Percentiles rank a stretch among this genome's conserved stretches.
These are phyloP conservation scores for Drosophila quadrilineata DNA, from an alignment of 1,140 invertebrate species.

Conservation along the genomic window DNA sequence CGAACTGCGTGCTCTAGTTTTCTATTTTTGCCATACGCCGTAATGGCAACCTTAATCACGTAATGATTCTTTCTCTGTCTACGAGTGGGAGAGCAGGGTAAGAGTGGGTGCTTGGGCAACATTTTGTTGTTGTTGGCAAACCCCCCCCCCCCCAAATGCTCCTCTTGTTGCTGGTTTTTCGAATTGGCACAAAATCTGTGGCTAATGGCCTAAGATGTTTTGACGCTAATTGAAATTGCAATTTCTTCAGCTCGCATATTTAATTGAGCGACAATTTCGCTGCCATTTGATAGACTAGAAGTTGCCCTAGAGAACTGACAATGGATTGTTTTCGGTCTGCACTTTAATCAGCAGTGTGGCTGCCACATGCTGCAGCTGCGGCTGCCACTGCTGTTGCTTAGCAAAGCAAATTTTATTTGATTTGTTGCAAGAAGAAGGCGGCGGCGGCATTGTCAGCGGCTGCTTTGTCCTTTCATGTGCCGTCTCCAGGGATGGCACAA, in stretches of 20 bases:
- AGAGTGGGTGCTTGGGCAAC: constrained; percentile 59
- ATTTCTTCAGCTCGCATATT: constrained; percentile 73
- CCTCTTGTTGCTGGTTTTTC: constrained; percentile 41
- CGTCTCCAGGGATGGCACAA: too few species aligned
- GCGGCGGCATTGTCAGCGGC: constrained; percentile 9
- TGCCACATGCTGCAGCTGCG: constrained; percentile 8
- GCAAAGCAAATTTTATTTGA: constrained; percentile 27
- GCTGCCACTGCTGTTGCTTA: too few species aligned
- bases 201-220: constrained; percentile 72
- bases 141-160: too few species aligned
- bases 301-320: background rate
- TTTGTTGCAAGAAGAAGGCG: background rate
- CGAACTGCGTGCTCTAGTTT: constrained; percentile 71
- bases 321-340: too few species aligned
- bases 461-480: constrained; percentile 42
- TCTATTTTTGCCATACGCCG: constrained; percentile 72
- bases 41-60: constrained; percentile 77
- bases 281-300: too few species aligned
- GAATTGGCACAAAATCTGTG: constrained; percentile 72
- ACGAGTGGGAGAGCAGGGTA: constrained; percentile 52
- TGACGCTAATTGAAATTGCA: constrained; percentile 75
- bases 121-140: constrained; percentile 38
- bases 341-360: too few species aligned
- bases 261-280: constrained; percentile 68
- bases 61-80: constrained; percentile 77